A percentile compares a stretch with the other conserved stretches of the same genome.
Conservation (phyloP, 2,888 invertebrate genomes). For the Mimumesa dahlbomi region DNA sequence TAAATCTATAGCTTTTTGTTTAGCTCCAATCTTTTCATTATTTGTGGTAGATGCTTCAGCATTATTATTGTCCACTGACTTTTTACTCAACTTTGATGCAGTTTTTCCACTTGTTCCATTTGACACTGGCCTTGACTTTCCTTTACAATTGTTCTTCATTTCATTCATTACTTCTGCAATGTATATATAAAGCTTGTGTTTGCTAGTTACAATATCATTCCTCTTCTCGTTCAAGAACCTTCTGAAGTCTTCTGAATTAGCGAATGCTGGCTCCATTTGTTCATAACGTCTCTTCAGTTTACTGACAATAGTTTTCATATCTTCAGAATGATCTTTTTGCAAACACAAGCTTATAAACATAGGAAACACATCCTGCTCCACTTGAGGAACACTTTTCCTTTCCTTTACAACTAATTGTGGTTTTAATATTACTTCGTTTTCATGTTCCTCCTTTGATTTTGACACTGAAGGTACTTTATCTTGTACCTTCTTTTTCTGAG, state of each 20-base stretch:
- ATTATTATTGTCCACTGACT: no score
- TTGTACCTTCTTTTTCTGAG: not conserved
- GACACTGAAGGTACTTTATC: no score
- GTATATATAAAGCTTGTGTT: conserved; percentile 53
- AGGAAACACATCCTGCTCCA: conserved; percentile 65
- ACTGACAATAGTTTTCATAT: conserved; percentile 66
- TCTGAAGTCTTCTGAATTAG: conserved; percentile 60
- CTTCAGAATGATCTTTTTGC: conserved; percentile 57
- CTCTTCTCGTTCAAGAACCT: conserved; percentile 64
- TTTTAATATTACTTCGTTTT: conserved; percentile 21
- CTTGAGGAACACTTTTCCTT: conserved; percentile 53
- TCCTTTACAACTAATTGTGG: conserved; percentile 66
- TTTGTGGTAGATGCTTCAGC: no score
- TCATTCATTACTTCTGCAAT: conserved; percentile 66
- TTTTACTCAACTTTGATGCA: no score
- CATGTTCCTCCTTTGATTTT: no score
- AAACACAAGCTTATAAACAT: conserved; percentile 71
- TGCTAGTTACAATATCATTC: conserved; percentile 45
- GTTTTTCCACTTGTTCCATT: not conserved
- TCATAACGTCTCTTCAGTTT: conserved; percentile 71
- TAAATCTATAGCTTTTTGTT: conserved; percentile 11
- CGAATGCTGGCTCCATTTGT: conserved; percentile 59
- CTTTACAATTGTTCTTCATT: conserved; percentile 58
- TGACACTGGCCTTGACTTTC: not conserved
- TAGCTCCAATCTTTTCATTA: no score